Evolutionary conservation across 2,113 vertebrate genomes (phyloP).

Genomic region (Sakesphorus luctuosus): DNA sequence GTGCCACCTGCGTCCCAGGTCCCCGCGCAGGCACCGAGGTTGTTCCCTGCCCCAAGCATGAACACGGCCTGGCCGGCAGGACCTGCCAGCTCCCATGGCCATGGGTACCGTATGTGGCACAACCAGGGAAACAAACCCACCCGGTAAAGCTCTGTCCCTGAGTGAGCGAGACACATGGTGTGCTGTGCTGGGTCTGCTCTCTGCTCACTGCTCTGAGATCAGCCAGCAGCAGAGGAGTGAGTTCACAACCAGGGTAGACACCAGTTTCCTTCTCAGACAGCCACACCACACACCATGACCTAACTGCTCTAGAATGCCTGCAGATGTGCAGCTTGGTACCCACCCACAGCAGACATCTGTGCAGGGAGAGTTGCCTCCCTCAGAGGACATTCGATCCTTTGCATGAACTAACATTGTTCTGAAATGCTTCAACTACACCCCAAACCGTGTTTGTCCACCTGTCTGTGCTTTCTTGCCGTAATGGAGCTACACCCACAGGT

Average conservation of each 20-base stretch:
- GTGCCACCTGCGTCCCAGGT: not conserved
- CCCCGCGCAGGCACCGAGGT: not conserved
- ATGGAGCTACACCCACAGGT: not conserved
- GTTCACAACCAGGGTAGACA: not conserved
- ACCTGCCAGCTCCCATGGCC: not conserved
- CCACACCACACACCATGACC: not conserved
- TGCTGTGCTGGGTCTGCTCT: not conserved
- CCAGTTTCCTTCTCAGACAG: not conserved
- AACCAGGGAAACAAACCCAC: not conserved
- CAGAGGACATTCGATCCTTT: not conserved
- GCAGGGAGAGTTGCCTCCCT: not conserved
- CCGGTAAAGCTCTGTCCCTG: not conserved
- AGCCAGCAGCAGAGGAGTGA: not conserved
- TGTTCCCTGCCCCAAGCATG: not conserved
- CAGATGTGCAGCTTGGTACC: not conserved
- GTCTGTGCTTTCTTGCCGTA: not conserved
- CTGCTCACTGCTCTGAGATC: rapidly evolving
- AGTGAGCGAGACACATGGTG: rapidly evolving
- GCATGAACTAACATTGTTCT: not conserved
- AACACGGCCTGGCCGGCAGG: not conserved
- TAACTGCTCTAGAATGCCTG: not conserved
- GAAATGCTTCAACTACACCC: not conserved
- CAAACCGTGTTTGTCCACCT: not conserved
- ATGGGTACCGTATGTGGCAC: not conserved
- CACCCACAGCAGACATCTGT: not conserved